A percentile compares a stretch with the other conserved stretches of the same genome.
These are phyloP conservation scores for Pterostichus niger DNA, from an alignment of 2,888 invertebrate species.

Conservation along the genomic window DNA sequence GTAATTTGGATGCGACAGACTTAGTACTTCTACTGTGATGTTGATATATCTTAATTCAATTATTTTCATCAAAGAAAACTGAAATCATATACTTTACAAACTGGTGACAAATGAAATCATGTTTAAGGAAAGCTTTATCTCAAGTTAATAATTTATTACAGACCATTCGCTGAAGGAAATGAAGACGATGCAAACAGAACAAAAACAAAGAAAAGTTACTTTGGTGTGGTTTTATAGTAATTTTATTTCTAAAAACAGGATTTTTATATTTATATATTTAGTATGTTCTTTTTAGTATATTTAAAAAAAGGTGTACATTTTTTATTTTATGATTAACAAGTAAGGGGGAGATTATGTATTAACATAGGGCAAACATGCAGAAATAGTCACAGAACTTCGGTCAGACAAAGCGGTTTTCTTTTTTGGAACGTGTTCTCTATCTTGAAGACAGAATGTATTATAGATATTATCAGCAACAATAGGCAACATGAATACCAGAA, in stretches of 20 bases:
- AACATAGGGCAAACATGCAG: no score
- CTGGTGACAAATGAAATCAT: not conserved
- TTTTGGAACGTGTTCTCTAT: no score
- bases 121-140: constrained; percentile 3
- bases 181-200: constrained; percentile 16
- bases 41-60: not conserved
- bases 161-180: constrained; percentile 11
- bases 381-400: no score
- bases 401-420: no score
- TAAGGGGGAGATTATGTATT: no score
- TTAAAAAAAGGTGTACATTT: no score
- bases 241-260: not conserved
- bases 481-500: no score
- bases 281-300: no score
- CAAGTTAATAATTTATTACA: constrained; percentile 29
- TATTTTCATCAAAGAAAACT: constrained; percentile 18
- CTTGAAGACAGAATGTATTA: no score
- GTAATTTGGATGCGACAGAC: constrained; percentile 19
- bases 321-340: no score
- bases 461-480: no score
- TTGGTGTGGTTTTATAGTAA: constrained; percentile 23
- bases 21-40: not conserved
- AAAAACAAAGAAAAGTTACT: constrained; percentile 39
- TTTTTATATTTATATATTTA: not conserved
- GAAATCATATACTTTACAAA: not conserved